Evolutionary conservation across 64 coral and sea anemone genomes (phyloP).

Genomic region (Stichodactyla helianthus): DNA sequence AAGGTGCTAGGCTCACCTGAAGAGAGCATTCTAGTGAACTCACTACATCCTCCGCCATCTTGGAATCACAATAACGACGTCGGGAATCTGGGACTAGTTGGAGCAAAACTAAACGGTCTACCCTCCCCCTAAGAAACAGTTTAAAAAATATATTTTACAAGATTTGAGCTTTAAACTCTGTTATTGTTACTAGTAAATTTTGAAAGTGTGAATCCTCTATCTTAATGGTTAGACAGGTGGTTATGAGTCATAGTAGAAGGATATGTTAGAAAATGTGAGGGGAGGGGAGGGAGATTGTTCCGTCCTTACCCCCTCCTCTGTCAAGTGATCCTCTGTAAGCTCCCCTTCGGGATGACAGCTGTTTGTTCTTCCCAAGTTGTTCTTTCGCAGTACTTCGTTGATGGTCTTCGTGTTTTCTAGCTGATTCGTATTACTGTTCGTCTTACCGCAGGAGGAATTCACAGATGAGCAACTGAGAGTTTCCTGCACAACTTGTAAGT

Average conservation of each 20-base stretch:
- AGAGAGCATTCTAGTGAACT: conserved; percentile 18
- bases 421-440: no score
- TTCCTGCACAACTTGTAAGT: no score
- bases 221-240: no score
- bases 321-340: neutral
- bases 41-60: conserved; percentile 25
- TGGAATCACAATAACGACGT: neutral
- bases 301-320: neutral
- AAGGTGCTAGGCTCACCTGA: neutral
- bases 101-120: neutral
- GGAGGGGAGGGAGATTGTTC: neutral
- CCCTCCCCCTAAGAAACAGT: neutral
- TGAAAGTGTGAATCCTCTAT: neutral
- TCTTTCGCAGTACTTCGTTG: no score
- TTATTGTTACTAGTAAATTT: neutral
- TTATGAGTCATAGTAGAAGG: no score
- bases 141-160: neutral
- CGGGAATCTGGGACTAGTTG: neutral
- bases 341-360: neutral
- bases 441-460: no score
- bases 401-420: no score
- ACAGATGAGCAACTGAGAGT: no score
- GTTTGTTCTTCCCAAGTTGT: neutral
- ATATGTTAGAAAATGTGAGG: neutral
- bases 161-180: no score